These are phyloP conservation scores for Rhinopithecus roxellana DNA, from an alignment of 2,113 vertebrate genomes.

Conservation along the genomic window DNA sequence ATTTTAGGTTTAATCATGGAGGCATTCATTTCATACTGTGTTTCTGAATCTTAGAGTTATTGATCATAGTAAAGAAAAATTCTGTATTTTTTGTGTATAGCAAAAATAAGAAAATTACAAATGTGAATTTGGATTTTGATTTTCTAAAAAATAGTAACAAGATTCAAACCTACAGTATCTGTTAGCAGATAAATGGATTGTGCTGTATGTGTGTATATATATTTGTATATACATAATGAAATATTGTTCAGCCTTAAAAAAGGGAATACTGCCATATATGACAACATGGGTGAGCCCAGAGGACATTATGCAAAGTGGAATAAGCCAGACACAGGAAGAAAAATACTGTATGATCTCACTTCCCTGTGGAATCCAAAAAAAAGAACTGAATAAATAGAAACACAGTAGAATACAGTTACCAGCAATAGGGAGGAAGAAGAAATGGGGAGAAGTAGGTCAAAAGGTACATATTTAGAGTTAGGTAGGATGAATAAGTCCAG, in stretches of 20 bases:
- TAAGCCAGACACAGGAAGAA: background rate
- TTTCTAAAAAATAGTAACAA: background rate
- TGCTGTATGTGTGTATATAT: background rate
- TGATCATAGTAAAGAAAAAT: background rate
- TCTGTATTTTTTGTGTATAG: constrained; percentile 32
- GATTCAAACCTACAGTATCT: background rate
- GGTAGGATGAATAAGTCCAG: background rate
- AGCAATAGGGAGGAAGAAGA: background rate
- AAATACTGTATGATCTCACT: background rate
- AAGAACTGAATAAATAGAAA: background rate
- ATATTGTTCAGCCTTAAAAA: background rate
- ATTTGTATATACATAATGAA: background rate
- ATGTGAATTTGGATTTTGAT: background rate
- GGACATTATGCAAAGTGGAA: background rate
- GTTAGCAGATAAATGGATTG: background rate
- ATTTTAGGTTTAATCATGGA: background rate
- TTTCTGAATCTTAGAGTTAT: background rate
- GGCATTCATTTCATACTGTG: background rate
- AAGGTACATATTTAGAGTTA: background rate
- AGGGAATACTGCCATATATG: background rate
- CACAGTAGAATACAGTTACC: background rate
- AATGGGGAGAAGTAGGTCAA: background rate
- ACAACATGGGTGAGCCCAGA: background rate
- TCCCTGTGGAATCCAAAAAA: background rate
- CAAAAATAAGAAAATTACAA: constrained; percentile 15